These are phyloP conservation scores for Drosophila obscura DNA, from an alignment of 1,140 invertebrate species.

Conservation along the genomic window DNA sequence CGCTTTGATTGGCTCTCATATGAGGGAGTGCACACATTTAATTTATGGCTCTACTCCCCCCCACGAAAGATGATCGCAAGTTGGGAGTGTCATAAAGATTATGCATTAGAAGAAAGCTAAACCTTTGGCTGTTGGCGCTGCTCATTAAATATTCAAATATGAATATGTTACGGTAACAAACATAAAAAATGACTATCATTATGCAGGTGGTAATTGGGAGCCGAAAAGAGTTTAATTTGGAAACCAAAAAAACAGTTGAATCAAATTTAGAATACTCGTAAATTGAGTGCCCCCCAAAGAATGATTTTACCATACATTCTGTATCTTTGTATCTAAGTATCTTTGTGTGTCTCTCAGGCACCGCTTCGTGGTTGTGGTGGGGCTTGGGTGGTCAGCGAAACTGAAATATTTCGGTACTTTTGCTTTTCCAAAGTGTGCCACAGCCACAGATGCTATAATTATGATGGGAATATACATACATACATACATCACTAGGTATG, in stretches of 20 bases:
- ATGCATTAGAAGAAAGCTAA: constrained; percentile 41
- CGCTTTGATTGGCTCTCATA: constrained; percentile 44
- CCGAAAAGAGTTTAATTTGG: no score
- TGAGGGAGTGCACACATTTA: constrained; percentile 25
- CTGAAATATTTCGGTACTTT: constrained; percentile 77
- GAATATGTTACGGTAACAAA: no score
- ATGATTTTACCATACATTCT: constrained; percentile 8
- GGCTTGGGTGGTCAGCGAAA: constrained; percentile 62
- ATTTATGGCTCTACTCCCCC: constrained; percentile 55
- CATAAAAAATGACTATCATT: no score
- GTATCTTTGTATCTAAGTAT: constrained; percentile 18
- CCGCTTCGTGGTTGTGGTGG: constrained; percentile 27
- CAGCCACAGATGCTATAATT: constrained; percentile 1
- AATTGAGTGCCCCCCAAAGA: neutral
- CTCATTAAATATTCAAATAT: constrained; percentile 40
- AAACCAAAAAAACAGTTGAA: no score
- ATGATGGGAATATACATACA: no score
- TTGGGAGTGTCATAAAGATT: constrained; percentile 51
- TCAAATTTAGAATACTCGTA: neutral
- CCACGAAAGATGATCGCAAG: constrained; percentile 39
- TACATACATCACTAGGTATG: no score
- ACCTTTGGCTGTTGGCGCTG: constrained; percentile 29
- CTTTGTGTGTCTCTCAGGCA: constrained; percentile 10
- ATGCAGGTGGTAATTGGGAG: no score
- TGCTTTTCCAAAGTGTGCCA: constrained; percentile 60